Percentiles rank a stretch among this genome's conserved stretches.
phyloP scores from a whole-genome alignment of 2,888 invertebrate species.

The Xestoiulus laeticollis region DNA sequence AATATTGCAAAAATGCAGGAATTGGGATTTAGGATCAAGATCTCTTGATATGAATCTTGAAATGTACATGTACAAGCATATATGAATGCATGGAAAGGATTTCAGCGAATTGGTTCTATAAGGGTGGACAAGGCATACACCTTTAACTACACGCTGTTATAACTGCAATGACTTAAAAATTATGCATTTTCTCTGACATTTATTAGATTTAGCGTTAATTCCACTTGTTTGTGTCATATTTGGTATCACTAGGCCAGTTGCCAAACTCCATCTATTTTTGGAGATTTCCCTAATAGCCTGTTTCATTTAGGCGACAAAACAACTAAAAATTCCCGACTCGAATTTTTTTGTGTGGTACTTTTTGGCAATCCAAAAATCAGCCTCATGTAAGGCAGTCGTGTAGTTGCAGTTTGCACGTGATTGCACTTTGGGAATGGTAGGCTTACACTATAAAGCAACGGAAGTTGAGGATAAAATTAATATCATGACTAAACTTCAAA shows the following conservation, averaged over 20 bases:
- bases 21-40: no score
- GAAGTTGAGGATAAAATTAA: no score
- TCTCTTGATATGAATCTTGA: no score
- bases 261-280: background rate
- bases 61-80: no score
- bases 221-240: background rate
- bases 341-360: background rate
- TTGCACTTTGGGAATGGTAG: background rate
- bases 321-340: background rate
- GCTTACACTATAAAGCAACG: no score
- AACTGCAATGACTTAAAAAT: background rate
- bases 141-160: background rate
- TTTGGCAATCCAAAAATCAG: conserved; percentile 19
- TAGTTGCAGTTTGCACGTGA: background rate
- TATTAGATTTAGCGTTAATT: background rate
- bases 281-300: background rate
- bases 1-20: no score
- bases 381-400: background rate
- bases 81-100: no score
- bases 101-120: no score
- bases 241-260: background rate
- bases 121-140: no score
- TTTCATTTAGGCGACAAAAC: background rate
- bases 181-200: background rate
- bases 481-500: no score